phyloP scores from a whole-genome alignment of 2,113 vertebrate species.

The Chrysemys picta region DNA sequence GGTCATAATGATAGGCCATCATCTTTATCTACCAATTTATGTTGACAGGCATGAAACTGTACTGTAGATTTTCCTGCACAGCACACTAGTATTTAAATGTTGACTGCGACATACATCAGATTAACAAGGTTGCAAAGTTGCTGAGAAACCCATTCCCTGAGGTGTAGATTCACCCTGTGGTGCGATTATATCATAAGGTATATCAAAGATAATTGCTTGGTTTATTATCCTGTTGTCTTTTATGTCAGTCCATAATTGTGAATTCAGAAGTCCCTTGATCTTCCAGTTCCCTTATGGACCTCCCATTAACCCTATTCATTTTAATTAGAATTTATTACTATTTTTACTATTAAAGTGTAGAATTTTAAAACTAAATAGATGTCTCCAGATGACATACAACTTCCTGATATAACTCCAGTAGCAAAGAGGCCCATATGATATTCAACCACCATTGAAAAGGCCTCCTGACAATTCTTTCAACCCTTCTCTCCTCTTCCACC shows the following conservation, averaged over 20 bases:
- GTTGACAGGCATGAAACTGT: constrained; percentile 72
- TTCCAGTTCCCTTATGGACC: constrained; percentile 64
- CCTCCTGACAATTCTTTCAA: constrained; percentile 7
- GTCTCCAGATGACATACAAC: constrained; percentile 56
- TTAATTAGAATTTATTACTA: constrained; percentile 77
- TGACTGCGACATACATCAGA: constrained; percentile 74
- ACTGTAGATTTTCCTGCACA: constrained; percentile 54
- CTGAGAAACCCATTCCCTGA: constrained; percentile 65
- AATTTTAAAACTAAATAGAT: constrained; percentile 46
- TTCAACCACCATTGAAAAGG: background rate
- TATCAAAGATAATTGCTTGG: constrained; percentile 81
- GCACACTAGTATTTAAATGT: constrained; percentile 67
- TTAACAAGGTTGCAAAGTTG: constrained; percentile 77
- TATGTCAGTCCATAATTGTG: constrained; percentile 69
- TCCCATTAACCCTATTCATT: constrained; percentile 74
- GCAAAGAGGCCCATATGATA: constrained; percentile 3
- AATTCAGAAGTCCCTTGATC: constrained; percentile 73
- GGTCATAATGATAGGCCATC: constrained; percentile 76
- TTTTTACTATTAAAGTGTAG: constrained; percentile 55
- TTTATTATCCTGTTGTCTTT: constrained; percentile 82
- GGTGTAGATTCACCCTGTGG: constrained; percentile 71
- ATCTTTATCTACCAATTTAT: constrained; percentile 76
- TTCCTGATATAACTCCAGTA: constrained; percentile 1
- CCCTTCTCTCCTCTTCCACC: background rate
- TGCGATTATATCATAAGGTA: constrained; percentile 74